Evolutionary conservation across 2,113 vertebrate species (phyloP).

Genomic region (Trematomus loennbergii): DNA sequence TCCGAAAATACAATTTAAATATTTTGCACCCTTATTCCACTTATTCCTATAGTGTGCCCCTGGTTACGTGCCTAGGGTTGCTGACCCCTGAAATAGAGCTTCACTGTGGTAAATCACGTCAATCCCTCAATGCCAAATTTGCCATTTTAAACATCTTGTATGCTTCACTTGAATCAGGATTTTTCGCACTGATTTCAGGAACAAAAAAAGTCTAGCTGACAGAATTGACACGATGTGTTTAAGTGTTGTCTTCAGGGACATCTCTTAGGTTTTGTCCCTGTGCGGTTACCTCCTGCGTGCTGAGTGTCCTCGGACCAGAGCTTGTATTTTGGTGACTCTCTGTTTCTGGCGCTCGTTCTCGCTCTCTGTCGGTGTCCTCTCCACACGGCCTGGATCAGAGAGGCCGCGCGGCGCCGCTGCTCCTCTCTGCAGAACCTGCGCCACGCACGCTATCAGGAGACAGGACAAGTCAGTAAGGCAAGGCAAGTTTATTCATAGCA

Average conservation of each 20-base stretch:
- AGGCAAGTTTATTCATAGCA: too few species aligned
- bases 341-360: slow-evolving; percentile 71
- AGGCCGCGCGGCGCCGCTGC: slow-evolving; percentile 78
- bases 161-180: too few species aligned
- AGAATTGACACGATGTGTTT: background rate
- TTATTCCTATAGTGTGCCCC: too few species aligned
- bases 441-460: slow-evolving; percentile 84
- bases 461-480: background rate
- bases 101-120: too few species aligned
- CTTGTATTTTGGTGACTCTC: slow-evolving; percentile 87
- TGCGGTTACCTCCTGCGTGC: slow-evolving; percentile 88
- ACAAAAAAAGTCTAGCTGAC: too few species aligned
- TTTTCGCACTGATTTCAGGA: too few species aligned
- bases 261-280: background rate
- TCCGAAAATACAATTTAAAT: too few species aligned
- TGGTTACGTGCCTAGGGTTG: too few species aligned
- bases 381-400: slow-evolving; percentile 89
- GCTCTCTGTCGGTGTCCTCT: slow-evolving; percentile 81
- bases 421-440: slow-evolving; percentile 76
- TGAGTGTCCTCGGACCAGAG: slow-evolving; percentile 88
- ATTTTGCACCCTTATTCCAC: too few species aligned
- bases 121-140: too few species aligned
- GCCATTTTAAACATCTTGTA: too few species aligned
- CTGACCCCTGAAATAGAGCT: too few species aligned
- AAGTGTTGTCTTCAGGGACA: background rate